These are phyloP conservation scores for Hoplodrina ambigua DNA, from an alignment of 2,888 invertebrate genomes.

Conservation along the genomic window DNA sequence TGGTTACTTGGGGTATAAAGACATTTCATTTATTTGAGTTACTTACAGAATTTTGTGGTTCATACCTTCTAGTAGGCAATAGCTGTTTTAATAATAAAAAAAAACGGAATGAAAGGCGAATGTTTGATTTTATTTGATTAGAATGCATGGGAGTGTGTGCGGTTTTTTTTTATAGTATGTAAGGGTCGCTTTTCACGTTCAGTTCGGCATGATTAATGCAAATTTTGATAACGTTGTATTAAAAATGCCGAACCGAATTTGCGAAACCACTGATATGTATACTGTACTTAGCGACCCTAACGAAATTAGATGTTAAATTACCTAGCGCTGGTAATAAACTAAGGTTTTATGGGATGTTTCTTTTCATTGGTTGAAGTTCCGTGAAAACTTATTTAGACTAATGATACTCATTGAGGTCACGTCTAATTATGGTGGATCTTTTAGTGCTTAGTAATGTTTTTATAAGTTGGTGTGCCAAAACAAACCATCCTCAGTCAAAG, in stretches of 20 bases:
- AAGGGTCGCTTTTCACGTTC: too few species aligned
- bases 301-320: background rate
- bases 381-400: slow-evolving; percentile 11
- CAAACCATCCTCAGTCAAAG: too few species aligned
- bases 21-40: background rate
- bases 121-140: too few species aligned
- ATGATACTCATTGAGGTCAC: slow-evolving; percentile 35
- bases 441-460: slow-evolving; percentile 11
- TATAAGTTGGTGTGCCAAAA: slow-evolving; percentile 9
- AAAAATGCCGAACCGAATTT: too few species aligned
- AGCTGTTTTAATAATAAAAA: background rate
- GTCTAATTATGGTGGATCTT: slow-evolving; percentile 7
- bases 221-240: too few species aligned
- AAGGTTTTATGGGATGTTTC: background rate
- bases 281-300: too few species aligned
- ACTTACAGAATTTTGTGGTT: background rate
- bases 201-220: too few species aligned
- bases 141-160: too few species aligned
- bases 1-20: background rate
- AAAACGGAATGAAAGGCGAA: background rate
- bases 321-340: background rate
- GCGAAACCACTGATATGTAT: too few species aligned
- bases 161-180: too few species aligned
- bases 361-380: background rate
- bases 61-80: background rate